These are phyloP conservation scores for Condylura cristata DNA, from an alignment of 2,113 vertebrate species.

Conservation along the genomic window DNA sequence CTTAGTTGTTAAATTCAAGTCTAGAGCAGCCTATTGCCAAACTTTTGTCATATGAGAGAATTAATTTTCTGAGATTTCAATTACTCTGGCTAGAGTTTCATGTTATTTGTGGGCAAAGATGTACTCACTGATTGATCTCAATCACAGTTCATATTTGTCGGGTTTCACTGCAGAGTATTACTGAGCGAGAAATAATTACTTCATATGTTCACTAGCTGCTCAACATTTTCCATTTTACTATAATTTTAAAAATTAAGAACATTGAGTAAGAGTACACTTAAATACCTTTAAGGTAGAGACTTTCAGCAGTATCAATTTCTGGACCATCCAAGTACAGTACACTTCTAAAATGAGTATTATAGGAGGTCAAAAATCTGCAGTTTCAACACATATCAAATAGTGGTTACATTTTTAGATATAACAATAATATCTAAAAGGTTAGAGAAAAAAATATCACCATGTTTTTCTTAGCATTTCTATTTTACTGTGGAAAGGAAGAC, in stretches of 20 bases:
- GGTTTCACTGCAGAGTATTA: background rate
- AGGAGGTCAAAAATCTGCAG: background rate
- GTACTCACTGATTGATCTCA: background rate
- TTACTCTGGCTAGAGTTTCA: background rate
- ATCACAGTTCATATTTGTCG: background rate
- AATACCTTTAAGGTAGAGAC: background rate
- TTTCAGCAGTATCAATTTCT: background rate
- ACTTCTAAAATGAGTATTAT: slow-evolving; percentile 37
- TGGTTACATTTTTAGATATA: slow-evolving; percentile 45
- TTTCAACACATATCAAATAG: slow-evolving; percentile 4
- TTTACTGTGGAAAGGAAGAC: slow-evolving; percentile 2
- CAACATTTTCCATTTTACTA: background rate
- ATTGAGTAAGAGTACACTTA: background rate
- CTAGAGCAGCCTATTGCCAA: background rate
- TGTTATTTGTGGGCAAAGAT: background rate
- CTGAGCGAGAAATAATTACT: slow-evolving; percentile 26
- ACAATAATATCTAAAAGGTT: background rate
- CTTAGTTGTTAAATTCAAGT: background rate
- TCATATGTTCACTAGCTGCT: background rate
- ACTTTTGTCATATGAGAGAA: background rate
- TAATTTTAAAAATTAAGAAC: slow-evolving; percentile 17
- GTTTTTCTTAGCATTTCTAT: slow-evolving; percentile 40
- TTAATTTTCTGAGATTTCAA: slow-evolving; percentile 18
- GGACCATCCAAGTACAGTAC: background rate
- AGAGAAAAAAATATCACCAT: background rate